A percentile compares a stretch with the other conserved stretches of the same genome.
These are phyloP conservation scores for Alcis repandata DNA, from an alignment of 2,888 invertebrate species.

Conservation along the genomic window DNA sequence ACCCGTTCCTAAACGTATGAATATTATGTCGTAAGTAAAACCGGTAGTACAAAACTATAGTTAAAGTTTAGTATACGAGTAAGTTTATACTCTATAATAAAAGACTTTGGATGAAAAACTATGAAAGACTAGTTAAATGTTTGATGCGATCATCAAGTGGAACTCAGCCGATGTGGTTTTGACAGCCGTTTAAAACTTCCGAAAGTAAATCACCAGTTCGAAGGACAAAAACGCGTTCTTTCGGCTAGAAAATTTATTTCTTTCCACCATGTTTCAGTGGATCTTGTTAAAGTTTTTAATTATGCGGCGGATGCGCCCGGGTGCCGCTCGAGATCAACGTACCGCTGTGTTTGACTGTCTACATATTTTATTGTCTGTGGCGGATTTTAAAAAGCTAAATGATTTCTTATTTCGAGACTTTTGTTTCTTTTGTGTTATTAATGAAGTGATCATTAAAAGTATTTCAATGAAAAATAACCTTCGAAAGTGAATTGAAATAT, in stretches of 20 bases:
- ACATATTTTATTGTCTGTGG: constrained; percentile 58
- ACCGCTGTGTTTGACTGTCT: constrained; percentile 61
- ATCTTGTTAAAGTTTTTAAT: constrained; percentile 81
- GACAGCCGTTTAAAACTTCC: constrained; percentile 22
- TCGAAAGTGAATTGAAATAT: neutral
- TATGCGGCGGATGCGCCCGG: constrained; percentile 78
- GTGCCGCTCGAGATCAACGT: constrained; percentile 70
- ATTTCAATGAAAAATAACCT: neutral
- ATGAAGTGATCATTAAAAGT: constrained; percentile 13
- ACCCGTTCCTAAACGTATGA: too few relatives aligned
- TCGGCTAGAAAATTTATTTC: constrained; percentile 80
- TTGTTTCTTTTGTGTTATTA: constrained; percentile 5
- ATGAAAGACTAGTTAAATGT: neutral
- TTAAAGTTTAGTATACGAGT: too few relatives aligned
- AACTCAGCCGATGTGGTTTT: constrained; percentile 15
- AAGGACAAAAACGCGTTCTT: constrained; percentile 77
- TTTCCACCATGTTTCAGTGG: constrained; percentile 73
- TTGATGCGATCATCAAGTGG: neutral
- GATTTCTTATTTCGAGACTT: constrained; percentile 11
- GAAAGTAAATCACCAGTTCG: constrained; percentile 66
- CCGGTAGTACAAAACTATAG: too few relatives aligned
- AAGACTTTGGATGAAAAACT: neutral
- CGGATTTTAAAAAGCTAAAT: constrained; percentile 3
- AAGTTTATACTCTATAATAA: too few relatives aligned
- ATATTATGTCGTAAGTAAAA: too few relatives aligned